phyloP scores from a whole-genome alignment of 1,140 invertebrate genomes.

The Neocloeon triangulifer region DNA sequence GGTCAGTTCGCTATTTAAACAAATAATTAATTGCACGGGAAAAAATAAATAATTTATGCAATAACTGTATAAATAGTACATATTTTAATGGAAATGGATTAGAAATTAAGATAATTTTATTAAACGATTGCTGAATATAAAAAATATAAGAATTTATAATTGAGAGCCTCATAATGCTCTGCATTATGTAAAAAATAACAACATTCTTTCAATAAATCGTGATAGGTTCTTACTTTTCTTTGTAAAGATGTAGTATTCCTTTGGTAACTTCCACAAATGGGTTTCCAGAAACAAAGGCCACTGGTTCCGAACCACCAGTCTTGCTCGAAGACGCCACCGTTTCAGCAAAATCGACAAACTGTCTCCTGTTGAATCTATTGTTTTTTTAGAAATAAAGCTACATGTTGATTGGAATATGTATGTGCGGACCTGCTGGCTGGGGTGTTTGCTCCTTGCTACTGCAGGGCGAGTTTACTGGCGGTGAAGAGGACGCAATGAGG shows the following conservation, averaged over 20 bases:
- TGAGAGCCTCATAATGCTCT: constrained; percentile 5
- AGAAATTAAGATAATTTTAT: constrained; percentile 2
- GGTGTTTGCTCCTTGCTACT: too few relatives aligned
- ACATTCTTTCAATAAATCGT: constrained; percentile 4
- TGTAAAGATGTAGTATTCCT: constrained; percentile 88
- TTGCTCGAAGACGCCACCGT: neutral
- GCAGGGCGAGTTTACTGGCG: too few relatives aligned
- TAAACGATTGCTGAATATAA: constrained; percentile 24
- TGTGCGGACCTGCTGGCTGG: too few relatives aligned
- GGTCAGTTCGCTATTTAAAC: constrained; percentile 30
- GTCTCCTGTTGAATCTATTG: neutral
- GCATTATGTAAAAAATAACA: constrained; percentile 4
- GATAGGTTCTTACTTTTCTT: constrained; percentile 61
- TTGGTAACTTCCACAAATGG: constrained; percentile 90
- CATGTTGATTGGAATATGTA: too few relatives aligned
- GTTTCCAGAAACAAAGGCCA: constrained; percentile 80
- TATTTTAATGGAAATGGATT: neutral
- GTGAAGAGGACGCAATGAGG: too few relatives aligned
- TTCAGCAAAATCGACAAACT: neutral
- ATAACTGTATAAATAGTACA: constrained; percentile 6
- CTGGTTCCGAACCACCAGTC: constrained; percentile 9
- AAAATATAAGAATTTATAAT: constrained; percentile 1
- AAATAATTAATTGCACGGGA: constrained; percentile 6
- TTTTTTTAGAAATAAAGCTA: too few relatives aligned
- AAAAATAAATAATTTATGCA: constrained; percentile 4